Base-by-base conservation (phyloP, 2,113 vertebrate genomes). In the Jacana jacana region DNA sequence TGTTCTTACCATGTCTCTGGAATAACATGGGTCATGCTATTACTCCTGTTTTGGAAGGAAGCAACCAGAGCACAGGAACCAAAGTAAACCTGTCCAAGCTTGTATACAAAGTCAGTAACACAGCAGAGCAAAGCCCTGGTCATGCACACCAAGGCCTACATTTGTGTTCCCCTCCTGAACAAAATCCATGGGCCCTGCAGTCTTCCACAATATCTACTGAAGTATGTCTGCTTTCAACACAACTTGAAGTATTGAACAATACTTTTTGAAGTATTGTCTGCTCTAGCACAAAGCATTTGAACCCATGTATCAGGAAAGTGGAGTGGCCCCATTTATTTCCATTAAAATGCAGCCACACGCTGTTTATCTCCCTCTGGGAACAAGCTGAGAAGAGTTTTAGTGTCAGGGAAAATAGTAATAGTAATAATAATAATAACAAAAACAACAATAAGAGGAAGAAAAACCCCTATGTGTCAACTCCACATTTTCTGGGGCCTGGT, bases 331-430 rank as follows among this genome's bases (percentile, higher is more conserved):
- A 57, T 93, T 95, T 89, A 75, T 91, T 97, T 55, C 86, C 65
- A 97, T 96, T 97, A 96, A 97, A 93, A 96, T 97, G 76, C 88
- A 96, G 79, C 63, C 79, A 93, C 49, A 81, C 2, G 17, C 81
- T 86, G 76, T 97, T 97, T 95, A 95, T 98, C 83, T 97, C 93
- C 93, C 89, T 97, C 85, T 94, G 93, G 94, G 95, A 98, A 93
- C 82, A 89, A 93, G 89, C 95, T 11, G 4, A 88, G 92, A 97
- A 97, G 82, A 97, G 35, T 94, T 97, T 93, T 95, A 95, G 61
- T 95, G 95, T 96, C 88, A 81, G 78, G 44, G 91, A 89, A 97
- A 98, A 95, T 87, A 92, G 91, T 95, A 95, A 93, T 52, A 94
- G 87, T 92, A 97, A 88, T 83, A 89, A 93, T 44, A 97, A 95